These are phyloP conservation scores for Eupristina koningsbergeri DNA, from an alignment of 1,140 invertebrate species.

Conservation along the genomic window DNA sequence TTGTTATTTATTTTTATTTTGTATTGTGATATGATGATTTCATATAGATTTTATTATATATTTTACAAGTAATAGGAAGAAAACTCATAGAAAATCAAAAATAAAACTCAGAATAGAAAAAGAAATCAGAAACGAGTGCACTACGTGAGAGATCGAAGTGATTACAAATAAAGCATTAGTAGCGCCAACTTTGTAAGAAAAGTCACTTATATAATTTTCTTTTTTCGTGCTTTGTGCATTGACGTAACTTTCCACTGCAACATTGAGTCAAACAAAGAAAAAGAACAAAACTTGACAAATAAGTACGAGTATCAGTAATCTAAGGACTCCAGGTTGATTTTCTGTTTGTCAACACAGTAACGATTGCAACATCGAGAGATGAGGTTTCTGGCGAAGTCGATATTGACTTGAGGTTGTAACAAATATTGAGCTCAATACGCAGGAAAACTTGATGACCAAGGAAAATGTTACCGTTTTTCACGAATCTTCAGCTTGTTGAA, in stretches of 20 bases:
- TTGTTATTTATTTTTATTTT: no score
- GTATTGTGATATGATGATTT: no score
- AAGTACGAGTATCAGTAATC: neutral
- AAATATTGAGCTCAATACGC: neutral
- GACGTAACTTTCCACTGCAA: neutral
- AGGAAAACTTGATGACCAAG: neutral
- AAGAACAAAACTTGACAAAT: neutral
- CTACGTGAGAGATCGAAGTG: neutral
- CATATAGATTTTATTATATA: no score
- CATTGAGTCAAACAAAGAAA: neutral
- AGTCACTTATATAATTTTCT: neutral
- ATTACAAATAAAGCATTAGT: neutral
- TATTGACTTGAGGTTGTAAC: neutral
- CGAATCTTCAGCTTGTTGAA: neutral
- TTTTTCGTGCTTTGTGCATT: neutral
- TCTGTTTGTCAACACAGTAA: neutral
- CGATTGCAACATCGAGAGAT: neutral
- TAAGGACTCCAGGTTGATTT: neutral
- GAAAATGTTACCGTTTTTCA: neutral
- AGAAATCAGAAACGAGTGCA: neutral
- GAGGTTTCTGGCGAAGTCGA: neutral
- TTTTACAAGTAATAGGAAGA: neutral
- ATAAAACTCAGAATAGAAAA: neutral
- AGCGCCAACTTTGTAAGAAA: neutral
- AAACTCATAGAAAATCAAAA: neutral